phyloP scores from a whole-genome alignment of 2,888 invertebrate genomes.

The Atrina japonica region DNA sequence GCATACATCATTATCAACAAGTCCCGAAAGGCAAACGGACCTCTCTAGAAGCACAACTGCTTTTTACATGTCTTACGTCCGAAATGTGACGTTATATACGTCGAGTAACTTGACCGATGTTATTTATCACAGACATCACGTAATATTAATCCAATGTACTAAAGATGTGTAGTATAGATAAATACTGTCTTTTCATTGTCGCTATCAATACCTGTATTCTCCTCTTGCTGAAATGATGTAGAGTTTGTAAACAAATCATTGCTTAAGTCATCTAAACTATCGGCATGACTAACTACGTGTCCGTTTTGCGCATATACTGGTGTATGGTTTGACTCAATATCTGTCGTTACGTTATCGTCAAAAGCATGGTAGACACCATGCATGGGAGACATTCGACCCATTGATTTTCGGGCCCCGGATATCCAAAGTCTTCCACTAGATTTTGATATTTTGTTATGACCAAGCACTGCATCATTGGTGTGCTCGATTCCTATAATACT shows the following conservation, averaged over 20 bases:
- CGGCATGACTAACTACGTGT: constrained; percentile 2
- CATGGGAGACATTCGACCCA: constrained; percentile 38
- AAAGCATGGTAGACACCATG: constrained; percentile 7
- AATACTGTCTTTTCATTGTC: no score
- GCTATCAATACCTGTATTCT: no score
- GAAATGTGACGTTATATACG: no score
- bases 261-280: constrained; percentile 21
- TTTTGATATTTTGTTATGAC: constrained; percentile 34
- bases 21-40: no score
- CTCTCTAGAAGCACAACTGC: no score
- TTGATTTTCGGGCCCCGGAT: constrained; percentile 41
- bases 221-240: no score
- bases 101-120: no score
- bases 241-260: constrained; percentile 10
- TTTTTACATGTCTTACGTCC: no score
- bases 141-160: no score
- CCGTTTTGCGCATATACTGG: constrained; percentile 1
- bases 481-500: constrained; percentile 34
- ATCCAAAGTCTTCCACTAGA: constrained; percentile 47
- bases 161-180: no score
- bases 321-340: neutral
- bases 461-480: constrained; percentile 38
- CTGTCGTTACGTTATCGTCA: neutral
- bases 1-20: no score
- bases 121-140: no score